phyloP scores from a whole-genome alignment of 2,888 invertebrate species.

The Byasa hedistus region DNA sequence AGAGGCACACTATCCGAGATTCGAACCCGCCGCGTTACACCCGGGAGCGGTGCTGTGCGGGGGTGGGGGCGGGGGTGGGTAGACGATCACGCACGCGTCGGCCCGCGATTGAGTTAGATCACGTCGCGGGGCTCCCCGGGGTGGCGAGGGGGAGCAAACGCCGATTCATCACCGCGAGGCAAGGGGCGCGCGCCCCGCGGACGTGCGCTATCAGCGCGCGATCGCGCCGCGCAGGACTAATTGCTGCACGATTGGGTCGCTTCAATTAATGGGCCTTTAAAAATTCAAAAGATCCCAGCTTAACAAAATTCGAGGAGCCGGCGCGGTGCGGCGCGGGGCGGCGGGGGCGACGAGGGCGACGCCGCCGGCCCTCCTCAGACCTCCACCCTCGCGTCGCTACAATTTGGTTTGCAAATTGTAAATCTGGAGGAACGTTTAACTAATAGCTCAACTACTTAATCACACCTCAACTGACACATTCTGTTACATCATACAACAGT shows the following conservation, averaged over 20 bases:
- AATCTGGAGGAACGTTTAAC: too few relatives aligned
- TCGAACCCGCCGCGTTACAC: too few relatives aligned
- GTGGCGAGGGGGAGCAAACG: background rate
- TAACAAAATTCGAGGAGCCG: slow-evolving; percentile 15
- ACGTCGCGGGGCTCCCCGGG: background rate
- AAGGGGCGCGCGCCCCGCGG: slow-evolving; percentile 29
- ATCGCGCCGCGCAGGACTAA: slow-evolving; percentile 30
- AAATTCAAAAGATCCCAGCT: slow-evolving; percentile 31
- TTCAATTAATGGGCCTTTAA: slow-evolving; percentile 39
- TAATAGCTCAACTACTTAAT: too few relatives aligned
- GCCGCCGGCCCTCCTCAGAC: too few relatives aligned
- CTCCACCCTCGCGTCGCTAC: too few relatives aligned
- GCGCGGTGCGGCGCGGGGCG: slow-evolving; percentile 2
- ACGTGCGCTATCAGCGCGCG: slow-evolving; percentile 37
- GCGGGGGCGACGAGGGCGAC: slow-evolving; percentile 8
- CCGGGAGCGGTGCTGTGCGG: too few relatives aligned
- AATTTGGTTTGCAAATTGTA: too few relatives aligned
- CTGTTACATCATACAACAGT: too few relatives aligned
- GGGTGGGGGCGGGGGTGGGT: too few relatives aligned
- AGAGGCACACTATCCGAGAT: too few relatives aligned
- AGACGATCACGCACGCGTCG: too few relatives aligned
- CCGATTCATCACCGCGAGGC: slow-evolving; percentile 37
- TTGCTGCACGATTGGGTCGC: slow-evolving; percentile 24
- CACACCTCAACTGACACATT: too few relatives aligned
- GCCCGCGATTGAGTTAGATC: slow-evolving; percentile 6